Conservation (phyloP, 2,797 vertebrate genomes). For the Neopelma chrysocephalum region DNA sequence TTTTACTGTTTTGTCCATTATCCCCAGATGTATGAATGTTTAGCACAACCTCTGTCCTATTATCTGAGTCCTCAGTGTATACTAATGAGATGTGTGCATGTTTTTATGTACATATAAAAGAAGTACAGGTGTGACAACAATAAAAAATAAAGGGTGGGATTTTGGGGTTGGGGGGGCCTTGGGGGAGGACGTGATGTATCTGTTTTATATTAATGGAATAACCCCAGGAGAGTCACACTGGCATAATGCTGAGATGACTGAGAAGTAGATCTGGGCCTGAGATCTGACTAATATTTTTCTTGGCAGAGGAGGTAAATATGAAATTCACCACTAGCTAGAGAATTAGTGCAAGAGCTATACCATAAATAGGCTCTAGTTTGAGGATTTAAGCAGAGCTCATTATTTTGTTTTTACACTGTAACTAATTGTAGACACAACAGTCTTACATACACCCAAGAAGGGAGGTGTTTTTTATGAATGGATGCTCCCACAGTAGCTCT, state of each 20-base stretch:
- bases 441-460: not conserved
- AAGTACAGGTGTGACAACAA: not conserved
- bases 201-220: not conserved
- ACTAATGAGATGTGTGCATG: not conserved
- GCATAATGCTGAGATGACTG: not conserved
- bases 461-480: not conserved
- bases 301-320: not conserved
- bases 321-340: not conserved
- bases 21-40: not conserved
- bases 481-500: not conserved
- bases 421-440: not conserved
- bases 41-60: not conserved
- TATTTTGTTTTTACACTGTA: not conserved
- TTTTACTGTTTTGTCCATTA: constrained; percentile 12
- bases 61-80: not conserved
- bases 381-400: not conserved
- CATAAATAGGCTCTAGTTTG: not conserved
- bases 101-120: not conserved
- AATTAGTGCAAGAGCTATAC: not conserved
- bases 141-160: not conserved
- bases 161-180: not conserved
- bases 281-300: not conserved
- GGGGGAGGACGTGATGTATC: not conserved
- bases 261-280: not conserved
- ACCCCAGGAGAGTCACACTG: not conserved